Evolutionary conservation across 1,140 invertebrate genomes (phyloP), one percentile per base, ranked within the genome.

Genomic region (Daktulosphaira vitifoliae): DNA sequence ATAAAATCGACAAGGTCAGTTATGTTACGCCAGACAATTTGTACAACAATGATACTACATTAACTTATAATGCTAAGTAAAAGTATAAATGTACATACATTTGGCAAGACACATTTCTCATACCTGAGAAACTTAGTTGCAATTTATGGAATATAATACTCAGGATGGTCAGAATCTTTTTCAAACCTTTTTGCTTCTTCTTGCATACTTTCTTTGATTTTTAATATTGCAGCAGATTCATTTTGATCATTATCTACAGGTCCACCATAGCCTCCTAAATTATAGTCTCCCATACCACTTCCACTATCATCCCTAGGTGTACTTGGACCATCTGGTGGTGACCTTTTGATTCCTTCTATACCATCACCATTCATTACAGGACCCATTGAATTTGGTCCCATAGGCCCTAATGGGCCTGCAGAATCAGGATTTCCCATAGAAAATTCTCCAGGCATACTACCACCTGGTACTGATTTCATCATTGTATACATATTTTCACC

Each of bases 141-240:
- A 56, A 66, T 38, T 56, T 72, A 72, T 62, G 69, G 89, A 88
- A 95, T 93, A 78, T 91, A 95, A 82, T 93, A 94, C 80, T 96
- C 91, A 74, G 90, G 89, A 79, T 94, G 91, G 78, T 96, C 92
- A 73, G 88, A 89, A 78, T 97, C 93, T 84, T 97, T 98, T 81
- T 98, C 94, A 82, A 98, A 98, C 79, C 93, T 88, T 82, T 97
- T 98, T 74, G 95, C 94, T 80, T 98, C 95, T 80, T 98, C 94
- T 80, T 97, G 94, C 94, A 98, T 97, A 82, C 91, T 96, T 81
- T 97, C 94, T 84, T 98, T 98, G 77, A 98, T 97, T 84, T 98
- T 98, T 78, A 97, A 83, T 79, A 98, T 98, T 81, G 94, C 95
- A 74, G 93, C 94, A 72, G 93, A 96, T 83, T 98, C 94, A 74